A percentile compares a stretch with the other conserved stretches of the same genome.
phyloP scores from a whole-genome alignment of 2,113 vertebrate species.

The Pampusana beccarii region DNA sequence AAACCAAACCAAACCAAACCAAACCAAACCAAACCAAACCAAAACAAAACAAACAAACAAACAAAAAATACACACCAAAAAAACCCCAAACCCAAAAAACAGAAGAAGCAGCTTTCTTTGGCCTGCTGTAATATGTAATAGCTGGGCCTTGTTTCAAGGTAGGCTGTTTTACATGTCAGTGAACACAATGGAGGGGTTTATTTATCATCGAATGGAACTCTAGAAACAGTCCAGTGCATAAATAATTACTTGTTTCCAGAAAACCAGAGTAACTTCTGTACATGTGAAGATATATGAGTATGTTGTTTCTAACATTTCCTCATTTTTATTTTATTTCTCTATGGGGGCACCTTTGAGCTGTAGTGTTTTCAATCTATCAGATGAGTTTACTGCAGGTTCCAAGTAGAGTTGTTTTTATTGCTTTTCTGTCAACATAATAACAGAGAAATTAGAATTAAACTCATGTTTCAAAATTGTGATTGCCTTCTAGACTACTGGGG shows the following conservation, averaged over 20 bases:
- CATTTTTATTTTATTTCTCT: slow-evolving; percentile 4
- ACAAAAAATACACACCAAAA: too few relatives aligned
- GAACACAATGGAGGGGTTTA: accelerated
- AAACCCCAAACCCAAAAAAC: background rate
- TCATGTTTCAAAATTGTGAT: slow-evolving; percentile 20
- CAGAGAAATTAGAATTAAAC: slow-evolving; percentile 39
- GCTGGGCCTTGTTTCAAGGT: background rate
- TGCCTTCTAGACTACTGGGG: background rate
- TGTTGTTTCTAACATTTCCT: background rate
- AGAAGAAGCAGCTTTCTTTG: background rate
- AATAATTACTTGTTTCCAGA: background rate
- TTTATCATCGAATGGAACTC: background rate
- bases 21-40: too few relatives aligned
- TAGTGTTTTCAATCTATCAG: background rate
- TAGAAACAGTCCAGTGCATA: background rate
- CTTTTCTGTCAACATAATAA: slow-evolving; percentile 24
- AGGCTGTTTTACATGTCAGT: background rate
- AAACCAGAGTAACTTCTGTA: background rate
- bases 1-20: too few relatives aligned
- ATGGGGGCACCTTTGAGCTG: background rate
- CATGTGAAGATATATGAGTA: background rate
- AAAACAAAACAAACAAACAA: too few relatives aligned
- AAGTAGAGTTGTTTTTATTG: slow-evolving; percentile 9
- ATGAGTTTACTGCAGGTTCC: background rate
- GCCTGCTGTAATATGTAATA: background rate